Evolutionary conservation across 2,888 invertebrate genomes (phyloP), one percentile per base, ranked within the genome.

Genomic region (Drosophila kuntzei): DNA sequence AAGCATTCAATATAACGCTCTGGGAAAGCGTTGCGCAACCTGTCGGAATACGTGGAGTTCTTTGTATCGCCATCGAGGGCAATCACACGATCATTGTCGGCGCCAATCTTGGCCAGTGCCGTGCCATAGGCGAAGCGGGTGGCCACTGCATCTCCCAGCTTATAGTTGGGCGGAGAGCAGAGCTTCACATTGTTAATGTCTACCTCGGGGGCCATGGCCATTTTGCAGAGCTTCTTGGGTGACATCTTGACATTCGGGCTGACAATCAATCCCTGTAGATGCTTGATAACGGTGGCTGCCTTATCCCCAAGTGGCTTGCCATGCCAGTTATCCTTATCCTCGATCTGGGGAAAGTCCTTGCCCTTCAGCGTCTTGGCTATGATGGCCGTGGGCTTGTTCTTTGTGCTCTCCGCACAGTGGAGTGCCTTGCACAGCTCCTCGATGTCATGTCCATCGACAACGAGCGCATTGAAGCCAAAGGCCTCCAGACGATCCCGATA

Each of bases 31-130:
- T 96, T 95, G 91, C 96, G 96, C 74, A 99, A 94, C 91, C 97
- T 98, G 86, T 98, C 98, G 14, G 99, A 96, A 93, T 95, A 99
- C 0, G 99, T 99, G 0, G 99, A 99, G 93, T 99, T 99, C 93
- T 99, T 99, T 79, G 98, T 99, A 92, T 99, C 99, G 22, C 98
- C 99, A 91, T 99, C 99, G 84, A 99, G 92, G 51, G 98, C 98
- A 86, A 99, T 95, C 18, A 99, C 98, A 65, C 98, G 95, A 76
- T 94, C 92, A 90, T 95, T 95, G 70, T 93, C 94, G 70, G 95
- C 94, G 0, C 94, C 95, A 79, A 99, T 94, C 93, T 99, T 99
- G 73, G 96, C 96, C 65, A 99, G 93, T 2, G 97, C 99, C 16
- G 95, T 96, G 5, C 99, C 99, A 92, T 99, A 99, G 0, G 99